These are phyloP conservation scores for Leptodactylus fallax DNA, from an alignment of 2,797 vertebrate species.

Conservation along the genomic window DNA sequence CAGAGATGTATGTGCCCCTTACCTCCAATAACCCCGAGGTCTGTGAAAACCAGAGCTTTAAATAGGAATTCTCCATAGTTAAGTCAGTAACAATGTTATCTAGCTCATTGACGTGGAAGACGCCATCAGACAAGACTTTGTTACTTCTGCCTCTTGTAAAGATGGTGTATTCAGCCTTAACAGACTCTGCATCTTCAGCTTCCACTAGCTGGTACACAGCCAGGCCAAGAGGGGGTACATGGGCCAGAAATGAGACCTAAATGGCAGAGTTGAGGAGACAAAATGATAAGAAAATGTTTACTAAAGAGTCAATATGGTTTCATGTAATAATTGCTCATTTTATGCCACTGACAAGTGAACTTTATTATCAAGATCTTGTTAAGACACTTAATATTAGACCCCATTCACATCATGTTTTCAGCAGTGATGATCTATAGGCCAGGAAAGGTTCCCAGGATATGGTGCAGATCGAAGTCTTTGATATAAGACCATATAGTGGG, in stretches of 20 bases:
- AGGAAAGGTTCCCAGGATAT: no score
- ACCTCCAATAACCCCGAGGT: conserved; percentile 87
- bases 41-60: conserved; percentile 81
- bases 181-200: conserved; percentile 72
- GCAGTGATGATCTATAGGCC: no score
- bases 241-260: conserved; percentile 85
- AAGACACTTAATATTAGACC: no score
- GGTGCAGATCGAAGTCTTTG: no score
- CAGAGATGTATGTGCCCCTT: conserved; percentile 19
- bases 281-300: not conserved
- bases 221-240: conserved; percentile 83
- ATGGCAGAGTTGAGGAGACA: conserved; percentile 23
- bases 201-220: conserved; percentile 82
- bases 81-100: conserved; percentile 72
- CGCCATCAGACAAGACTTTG: conserved; percentile 63
- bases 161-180: conserved; percentile 77
- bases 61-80: conserved; percentile 82
- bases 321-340: not conserved
- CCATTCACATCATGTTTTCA: no score
- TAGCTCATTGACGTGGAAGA: conserved; percentile 80
- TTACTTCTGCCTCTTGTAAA: conserved; percentile 68
- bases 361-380: no score
- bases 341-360: no score
- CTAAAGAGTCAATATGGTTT: not conserved
- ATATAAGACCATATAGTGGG: no score